Percentiles rank a stretch among this genome's conserved stretches.
Conservation (phyloP, 1,140 invertebrate species). For the Agrilus planipennis region DNA sequence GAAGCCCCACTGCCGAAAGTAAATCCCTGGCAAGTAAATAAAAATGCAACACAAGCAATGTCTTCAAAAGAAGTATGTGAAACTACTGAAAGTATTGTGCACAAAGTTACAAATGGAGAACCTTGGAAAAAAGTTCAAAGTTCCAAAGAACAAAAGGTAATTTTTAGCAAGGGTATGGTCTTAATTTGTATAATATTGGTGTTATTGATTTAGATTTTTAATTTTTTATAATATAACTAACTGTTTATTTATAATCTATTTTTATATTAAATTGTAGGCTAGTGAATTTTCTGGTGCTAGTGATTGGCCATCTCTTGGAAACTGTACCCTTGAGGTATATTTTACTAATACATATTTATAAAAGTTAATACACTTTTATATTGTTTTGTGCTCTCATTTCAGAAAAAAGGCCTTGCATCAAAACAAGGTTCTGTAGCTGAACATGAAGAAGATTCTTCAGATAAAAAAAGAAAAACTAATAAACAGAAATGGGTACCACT, state of each 20-base stretch:
- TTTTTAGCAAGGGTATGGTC: too few species aligned
- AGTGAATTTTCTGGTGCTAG: conserved; percentile 59
- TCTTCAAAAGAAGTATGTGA: not conserved
- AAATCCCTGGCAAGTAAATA: conserved; percentile 45
- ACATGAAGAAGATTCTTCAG: conserved; percentile 8
- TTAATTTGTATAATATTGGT: too few species aligned
- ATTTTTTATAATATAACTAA: too few species aligned
- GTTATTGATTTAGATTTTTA: too few species aligned
- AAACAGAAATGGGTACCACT: conserved; percentile 69
- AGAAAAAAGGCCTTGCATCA: not conserved
- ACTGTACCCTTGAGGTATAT: conserved; percentile 33
- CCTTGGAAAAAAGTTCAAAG: too few species aligned
- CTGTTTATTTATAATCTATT: not conserved
- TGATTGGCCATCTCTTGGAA: conserved; percentile 68
- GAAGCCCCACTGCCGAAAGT: conserved; percentile 47
- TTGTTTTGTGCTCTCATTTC: not conserved
- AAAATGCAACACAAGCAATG: conserved; percentile 5
- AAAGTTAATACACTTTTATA: too few species aligned
- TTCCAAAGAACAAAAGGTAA: too few species aligned
- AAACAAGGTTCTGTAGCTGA: conserved; percentile 1
- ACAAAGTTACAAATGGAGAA: too few species aligned
- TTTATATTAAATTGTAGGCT: conserved; percentile 44
- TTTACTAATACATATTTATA: not conserved
- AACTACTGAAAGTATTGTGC: too few species aligned
- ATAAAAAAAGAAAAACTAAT: conserved; percentile 33